phyloP scores from a whole-genome alignment of 2,797 vertebrate species.

The Falco naumanni region DNA sequence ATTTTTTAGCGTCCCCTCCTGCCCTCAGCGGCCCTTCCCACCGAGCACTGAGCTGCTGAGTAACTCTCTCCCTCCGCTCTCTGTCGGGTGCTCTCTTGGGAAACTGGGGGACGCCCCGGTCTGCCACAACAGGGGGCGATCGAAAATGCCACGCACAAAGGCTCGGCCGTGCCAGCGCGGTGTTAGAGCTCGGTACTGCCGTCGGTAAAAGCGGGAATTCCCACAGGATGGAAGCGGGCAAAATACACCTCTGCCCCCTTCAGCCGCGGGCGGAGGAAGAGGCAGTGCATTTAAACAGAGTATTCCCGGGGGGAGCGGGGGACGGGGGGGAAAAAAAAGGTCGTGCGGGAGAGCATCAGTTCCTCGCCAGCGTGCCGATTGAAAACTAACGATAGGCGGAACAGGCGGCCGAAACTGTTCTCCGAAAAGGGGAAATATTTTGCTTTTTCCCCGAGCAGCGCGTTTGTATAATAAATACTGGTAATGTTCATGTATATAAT shows the following conservation, averaged over 20 bases:
- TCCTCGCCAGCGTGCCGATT: background rate
- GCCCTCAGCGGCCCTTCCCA: background rate
- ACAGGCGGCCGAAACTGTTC: background rate
- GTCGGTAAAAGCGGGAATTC: background rate
- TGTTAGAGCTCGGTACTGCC: background rate
- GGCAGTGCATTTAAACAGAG: background rate
- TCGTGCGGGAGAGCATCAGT: too few species aligned
- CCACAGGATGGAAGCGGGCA: background rate
- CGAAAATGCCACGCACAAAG: background rate
- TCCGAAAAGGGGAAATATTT: background rate
- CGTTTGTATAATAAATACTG: background rate
- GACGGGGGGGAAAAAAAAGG: too few species aligned
- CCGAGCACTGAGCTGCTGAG: accelerated
- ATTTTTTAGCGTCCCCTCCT: background rate
- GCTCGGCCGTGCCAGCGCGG: background rate
- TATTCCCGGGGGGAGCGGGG: too few species aligned
- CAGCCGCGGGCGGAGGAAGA: background rate
- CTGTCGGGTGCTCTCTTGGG: background rate
- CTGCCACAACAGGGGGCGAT: background rate
- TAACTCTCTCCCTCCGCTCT: background rate
- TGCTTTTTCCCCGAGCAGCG: background rate
- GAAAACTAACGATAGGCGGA: background rate
- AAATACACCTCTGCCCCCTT: background rate
- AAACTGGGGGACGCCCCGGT: background rate
- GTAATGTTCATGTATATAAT: background rate